Evolutionary conservation across 2,888 invertebrate species (phyloP).

Genomic region (Ornithoptera alexandrae): DNA sequence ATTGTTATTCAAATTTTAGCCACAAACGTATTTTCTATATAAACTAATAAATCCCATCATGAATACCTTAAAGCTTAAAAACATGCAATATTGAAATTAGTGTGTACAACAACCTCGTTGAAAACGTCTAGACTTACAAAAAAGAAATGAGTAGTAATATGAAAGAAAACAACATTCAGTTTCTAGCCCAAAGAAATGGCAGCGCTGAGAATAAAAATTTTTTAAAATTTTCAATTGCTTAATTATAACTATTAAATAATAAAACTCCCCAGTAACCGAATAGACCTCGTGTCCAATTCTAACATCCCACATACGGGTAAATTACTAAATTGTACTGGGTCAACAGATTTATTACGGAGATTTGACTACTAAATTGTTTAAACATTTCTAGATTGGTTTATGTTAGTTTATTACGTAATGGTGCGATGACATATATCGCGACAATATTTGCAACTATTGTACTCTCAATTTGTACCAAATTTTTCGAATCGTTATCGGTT

Average conservation of each 20-base stretch:
- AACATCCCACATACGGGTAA: constrained; percentile 13
- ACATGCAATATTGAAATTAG: no score
- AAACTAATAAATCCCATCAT: no score
- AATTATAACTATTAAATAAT: constrained; percentile 1
- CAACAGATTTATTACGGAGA: constrained; percentile 17
- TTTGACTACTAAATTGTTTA: constrained; percentile 25
- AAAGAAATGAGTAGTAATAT: no score
- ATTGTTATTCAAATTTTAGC: no score
- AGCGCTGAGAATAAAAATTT: not conserved
- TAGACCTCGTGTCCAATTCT: constrained; percentile 24
- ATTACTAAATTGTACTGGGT: constrained; percentile 10
- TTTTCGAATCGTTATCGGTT: no score
- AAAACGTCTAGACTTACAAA: no score
- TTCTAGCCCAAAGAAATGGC: no score
- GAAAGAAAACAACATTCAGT: no score
- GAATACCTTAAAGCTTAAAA: no score
- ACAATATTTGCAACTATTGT: not conserved
- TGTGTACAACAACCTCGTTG: no score
- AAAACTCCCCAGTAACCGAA: constrained; percentile 15
- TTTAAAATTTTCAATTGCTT: not conserved
- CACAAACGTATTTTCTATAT: no score
- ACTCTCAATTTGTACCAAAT: no score
- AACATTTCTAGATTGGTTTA: constrained; percentile 8
- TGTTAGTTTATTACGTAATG: constrained; percentile 15
- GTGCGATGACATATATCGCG: constrained; percentile 8